Evolutionary conservation across 2,113 vertebrate species (phyloP).

Genomic region (Anolis carolinensis): DNA sequence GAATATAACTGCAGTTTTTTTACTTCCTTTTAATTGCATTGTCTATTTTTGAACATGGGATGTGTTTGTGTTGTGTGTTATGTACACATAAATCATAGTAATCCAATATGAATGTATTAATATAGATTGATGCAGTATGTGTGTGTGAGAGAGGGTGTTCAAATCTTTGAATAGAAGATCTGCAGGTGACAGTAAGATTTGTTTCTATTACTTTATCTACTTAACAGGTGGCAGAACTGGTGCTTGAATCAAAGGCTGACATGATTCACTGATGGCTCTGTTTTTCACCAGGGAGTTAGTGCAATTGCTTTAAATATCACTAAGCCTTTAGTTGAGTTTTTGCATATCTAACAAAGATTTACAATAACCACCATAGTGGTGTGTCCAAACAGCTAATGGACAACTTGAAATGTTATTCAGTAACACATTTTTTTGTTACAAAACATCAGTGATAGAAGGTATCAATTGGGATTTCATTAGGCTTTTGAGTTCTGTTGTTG

Average conservation of each 20-base stretch:
- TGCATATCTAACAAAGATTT: conserved; percentile 21
- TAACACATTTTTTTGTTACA: not conserved
- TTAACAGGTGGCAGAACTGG: not conserved
- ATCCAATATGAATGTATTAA: conserved; percentile 58
- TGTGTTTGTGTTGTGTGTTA: conserved; percentile 50
- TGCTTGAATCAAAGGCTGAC: not conserved
- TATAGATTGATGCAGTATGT: conserved; percentile 53
- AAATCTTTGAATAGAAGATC: conserved; percentile 14
- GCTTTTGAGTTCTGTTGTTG: too few species aligned
- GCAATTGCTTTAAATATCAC: conserved; percentile 41
- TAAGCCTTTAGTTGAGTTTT: conserved; percentile 26
- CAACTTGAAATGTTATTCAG: not conserved
- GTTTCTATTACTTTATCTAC: conserved; percentile 16
- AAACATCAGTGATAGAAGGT: not conserved
- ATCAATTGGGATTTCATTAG: too few species aligned
- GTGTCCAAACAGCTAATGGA: not conserved
- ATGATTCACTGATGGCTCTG: conserved; percentile 22
- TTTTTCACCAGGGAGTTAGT: conserved; percentile 27
- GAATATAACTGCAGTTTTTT: conserved; percentile 60
- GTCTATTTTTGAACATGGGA: conserved; percentile 60
- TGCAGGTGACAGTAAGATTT: conserved; percentile 44
- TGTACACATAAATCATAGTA: conserved; percentile 52
- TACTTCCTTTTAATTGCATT: conserved; percentile 60
- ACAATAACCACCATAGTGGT: not conserved
- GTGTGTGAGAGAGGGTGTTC: conserved; percentile 25